Evolutionary conservation across 92 coral and sea anemone genomes (phyloP), one percentile per base, ranked within the genome.

Genomic region (Pocillopora grandis): DNA sequence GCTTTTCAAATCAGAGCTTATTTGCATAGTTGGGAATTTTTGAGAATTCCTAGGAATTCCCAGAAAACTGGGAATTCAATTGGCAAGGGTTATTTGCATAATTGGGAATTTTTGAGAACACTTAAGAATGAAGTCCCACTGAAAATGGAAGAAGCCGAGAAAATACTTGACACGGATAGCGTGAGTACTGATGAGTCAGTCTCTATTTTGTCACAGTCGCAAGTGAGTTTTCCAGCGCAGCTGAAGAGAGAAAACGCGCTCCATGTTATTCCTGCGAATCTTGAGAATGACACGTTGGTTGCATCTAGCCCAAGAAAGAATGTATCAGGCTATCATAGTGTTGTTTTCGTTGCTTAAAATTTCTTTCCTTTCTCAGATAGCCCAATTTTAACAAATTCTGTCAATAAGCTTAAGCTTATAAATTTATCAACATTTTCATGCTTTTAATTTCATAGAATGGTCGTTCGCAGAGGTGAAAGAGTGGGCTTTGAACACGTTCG

Each of bases 291-390:
- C 33, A 10, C 37, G 37, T 42, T 42, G 49, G 58, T n/a, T 75
- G 78, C 56, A 75, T 49, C 63, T 63, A 19, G 64, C 63, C 78
- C 78, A 75, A 75, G 78, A 62, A 75, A 75, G 64, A 55, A 75
- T 52, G 78, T 75, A 75, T 75, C 78, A 75, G 78, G 78, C 56
- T 52, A 75, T 52, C 56, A 14, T 16, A 5, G 64, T 15, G 62
- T 18, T 4, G 63, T 75, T 75, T 75, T 70, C 63, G 42, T 75
- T 75, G 57, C 79, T 0, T 75, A 58, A 56, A 1, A 75, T 58
- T 75, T 57, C 65, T 74, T 74, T 35, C 56, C 21, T 74, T 74
- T 36, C 4, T 68, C 8, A 68, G 73, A 36, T 2, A 70, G 75
- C 75, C 36, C 1, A 70, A 18, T 31, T 12, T 70, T 33, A 0